These are phyloP conservation scores for Choloepus didactylus DNA, from an alignment of 2,797 vertebrate genomes.

Conservation along the genomic window DNA sequence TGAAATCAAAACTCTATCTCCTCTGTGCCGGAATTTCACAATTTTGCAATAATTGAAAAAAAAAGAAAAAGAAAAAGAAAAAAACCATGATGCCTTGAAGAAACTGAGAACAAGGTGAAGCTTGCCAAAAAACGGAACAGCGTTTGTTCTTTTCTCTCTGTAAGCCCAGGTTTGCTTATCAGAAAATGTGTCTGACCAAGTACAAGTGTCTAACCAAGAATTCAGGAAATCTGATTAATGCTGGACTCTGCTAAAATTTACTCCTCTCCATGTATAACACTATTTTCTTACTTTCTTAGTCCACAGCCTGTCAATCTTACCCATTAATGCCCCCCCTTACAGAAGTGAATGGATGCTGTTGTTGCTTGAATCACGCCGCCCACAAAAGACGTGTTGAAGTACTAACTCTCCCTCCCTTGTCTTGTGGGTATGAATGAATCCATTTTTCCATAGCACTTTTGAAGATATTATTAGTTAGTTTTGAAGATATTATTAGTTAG, in stretches of 20 bases:
- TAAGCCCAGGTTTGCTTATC: neutral
- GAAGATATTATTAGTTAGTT: too few species aligned
- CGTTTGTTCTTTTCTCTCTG: neutral
- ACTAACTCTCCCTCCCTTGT: too few species aligned
- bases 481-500: too few species aligned
- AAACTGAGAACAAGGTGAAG: neutral
- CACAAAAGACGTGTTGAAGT: too few species aligned
- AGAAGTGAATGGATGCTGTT: neutral
- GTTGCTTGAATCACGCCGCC: too few species aligned
- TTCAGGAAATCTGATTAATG: conserved; percentile 27
- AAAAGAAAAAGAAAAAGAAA: neutral
- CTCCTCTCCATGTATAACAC: neutral
- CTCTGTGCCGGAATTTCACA: neutral
- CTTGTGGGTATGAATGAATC: too few species aligned
- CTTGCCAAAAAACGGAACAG: neutral
- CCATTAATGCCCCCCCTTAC: neutral
- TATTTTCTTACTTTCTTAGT: conserved; percentile 6
- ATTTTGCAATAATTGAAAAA: neutral
- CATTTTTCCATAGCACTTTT: too few species aligned
- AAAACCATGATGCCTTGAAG: neutral
- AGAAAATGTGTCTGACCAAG: neutral
- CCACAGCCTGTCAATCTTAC: neutral
- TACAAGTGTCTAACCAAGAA: neutral
- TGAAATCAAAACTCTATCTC: neutral
- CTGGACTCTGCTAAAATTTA: neutral